Evolutionary conservation across 2,113 vertebrate species (phyloP).

Genomic region (Nestor notabilis): DNA sequence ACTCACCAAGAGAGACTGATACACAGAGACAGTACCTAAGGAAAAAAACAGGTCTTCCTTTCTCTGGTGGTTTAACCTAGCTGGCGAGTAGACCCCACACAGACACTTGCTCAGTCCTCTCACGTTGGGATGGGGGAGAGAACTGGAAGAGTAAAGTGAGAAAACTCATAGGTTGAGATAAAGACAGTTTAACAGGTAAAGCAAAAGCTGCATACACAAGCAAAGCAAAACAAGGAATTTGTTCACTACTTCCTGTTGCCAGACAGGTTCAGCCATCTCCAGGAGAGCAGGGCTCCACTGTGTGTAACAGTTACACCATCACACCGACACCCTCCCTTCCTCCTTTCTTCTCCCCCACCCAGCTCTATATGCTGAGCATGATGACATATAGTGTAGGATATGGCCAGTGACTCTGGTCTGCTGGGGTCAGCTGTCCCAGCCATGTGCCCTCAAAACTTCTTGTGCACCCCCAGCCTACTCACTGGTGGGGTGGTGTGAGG

Average conservation of each 20-base stretch:
- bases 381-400: no score
- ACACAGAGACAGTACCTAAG: not conserved
- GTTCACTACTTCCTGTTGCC: not conserved
- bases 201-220: not conserved
- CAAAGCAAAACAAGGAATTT: not conserved
- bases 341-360: not conserved
- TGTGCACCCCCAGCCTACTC: not conserved
- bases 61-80: not conserved
- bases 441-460: not conserved
- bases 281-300: not conserved
- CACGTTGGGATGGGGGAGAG: not conserved
- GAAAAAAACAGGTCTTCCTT: not conserved
- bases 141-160: not conserved
- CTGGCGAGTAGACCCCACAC: not conserved
- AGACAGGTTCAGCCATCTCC: not conserved
- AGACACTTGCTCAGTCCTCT: not conserved
- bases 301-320: fast-evolving
- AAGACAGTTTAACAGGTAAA: not conserved
- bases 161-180: not conserved
- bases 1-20: not conserved
- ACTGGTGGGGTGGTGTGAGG: not conserved
- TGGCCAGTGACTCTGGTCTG: not conserved
- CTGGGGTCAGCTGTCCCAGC: not conserved
- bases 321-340: not conserved
- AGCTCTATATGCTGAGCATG: not conserved